Conservation (phyloP, 2,888 invertebrate species). For the Desoria tigrina region DNA sequence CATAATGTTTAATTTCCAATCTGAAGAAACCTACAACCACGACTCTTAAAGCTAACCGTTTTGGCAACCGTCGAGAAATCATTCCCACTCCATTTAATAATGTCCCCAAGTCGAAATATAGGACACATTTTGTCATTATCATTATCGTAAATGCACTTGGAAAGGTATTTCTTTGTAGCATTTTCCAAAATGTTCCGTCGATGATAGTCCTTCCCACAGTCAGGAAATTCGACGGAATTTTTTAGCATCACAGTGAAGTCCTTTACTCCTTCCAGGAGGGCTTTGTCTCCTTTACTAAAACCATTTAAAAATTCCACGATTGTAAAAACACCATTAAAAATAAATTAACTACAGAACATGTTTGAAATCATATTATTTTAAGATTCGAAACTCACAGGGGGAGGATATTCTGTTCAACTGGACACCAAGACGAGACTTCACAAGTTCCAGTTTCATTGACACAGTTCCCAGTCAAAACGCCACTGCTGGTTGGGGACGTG, state of each 20-base stretch:
- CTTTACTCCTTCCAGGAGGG: constrained; percentile 34
- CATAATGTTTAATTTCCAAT: neutral
- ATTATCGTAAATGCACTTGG: constrained; percentile 55
- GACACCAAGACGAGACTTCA: constrained; percentile 59
- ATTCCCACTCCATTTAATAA: constrained; percentile 55
- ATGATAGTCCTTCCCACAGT: constrained; percentile 34
- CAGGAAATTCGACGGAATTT: constrained; percentile 44
- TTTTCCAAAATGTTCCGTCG: constrained; percentile 55
- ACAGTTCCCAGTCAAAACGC: constrained; percentile 59
- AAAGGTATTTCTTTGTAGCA: constrained; percentile 54
- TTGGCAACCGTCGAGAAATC: constrained; percentile 54
- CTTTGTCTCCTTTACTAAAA: constrained; percentile 32
- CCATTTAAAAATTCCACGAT: neutral
- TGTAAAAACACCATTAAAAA: neutral
- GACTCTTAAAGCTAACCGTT: constrained; percentile 54
- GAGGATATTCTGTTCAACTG: constrained; percentile 56
- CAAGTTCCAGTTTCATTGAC: constrained; percentile 55
- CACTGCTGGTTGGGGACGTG: constrained; percentile 54
- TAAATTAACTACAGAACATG: neutral
- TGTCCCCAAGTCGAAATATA: constrained; percentile 57
- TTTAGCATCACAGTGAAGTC: constrained; percentile 43
- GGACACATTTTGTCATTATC: constrained; percentile 56
- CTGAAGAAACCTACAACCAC: neutral
- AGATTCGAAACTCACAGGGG: constrained; percentile 7
- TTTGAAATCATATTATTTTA: neutral